Base-by-base conservation (phyloP, 1,140 invertebrate species). In the Euura lappo region DNA sequence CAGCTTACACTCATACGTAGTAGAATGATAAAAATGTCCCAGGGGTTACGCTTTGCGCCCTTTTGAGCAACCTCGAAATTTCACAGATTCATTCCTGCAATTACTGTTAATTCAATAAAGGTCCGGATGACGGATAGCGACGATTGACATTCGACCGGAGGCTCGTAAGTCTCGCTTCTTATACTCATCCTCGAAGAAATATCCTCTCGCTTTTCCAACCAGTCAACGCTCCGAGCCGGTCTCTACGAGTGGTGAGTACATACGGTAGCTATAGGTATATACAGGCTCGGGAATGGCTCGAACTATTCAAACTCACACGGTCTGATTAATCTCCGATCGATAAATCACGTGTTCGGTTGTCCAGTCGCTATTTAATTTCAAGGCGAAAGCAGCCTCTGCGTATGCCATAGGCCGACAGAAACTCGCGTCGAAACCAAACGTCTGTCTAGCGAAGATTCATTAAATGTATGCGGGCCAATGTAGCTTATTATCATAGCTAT, bases 281-380 rank as follows among this genome's bases (percentile, higher is more conserved):
- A 8, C 47, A 7, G 47, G n/a, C 47, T 51, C 47, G 47, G 47
- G 47, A 51, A 7, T 8, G 47, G 47, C 11, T 51, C 7, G 13
- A 60, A 60, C 51, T 60, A 60, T 4, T 60, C 51, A 60, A 60
- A 60, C 3, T 60, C 51, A 60, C 51, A 6, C 51, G 51, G 51
- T 60, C 51, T 60, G 51, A 60, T 60, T 60, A 60, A 60, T 60
- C 51, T 60, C 10, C 51, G 51, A 60, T 60, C 51, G 51, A 60
- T 60, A 60, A 60, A 60, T 60, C 51, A 60, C 51, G 51, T n/a
- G 13, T 60, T 60, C 6, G 51, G 51, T 60, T n/a, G 13, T 60
- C 51, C 51, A n/a, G 51, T 60, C 51, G 51, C 51, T 60, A 60
- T 60, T 60, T 60, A 60, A 60, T 60, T 60, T 60, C 51, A 60